phyloP scores from a whole-genome alignment of 2,113 vertebrate species.

The Ochotona curzoniae region DNA sequence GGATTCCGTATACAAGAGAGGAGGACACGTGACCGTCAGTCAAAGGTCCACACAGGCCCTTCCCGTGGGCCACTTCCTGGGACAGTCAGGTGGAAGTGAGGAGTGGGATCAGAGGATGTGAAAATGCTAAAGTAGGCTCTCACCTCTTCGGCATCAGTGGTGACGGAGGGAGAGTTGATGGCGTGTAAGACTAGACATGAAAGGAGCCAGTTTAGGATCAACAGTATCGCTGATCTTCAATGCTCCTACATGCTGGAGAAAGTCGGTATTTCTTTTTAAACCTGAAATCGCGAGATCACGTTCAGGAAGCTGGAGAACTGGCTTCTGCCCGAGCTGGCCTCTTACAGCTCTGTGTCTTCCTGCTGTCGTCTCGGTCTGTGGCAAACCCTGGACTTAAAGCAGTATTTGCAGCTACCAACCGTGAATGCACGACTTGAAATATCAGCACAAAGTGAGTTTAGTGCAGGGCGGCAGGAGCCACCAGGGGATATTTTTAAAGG shows the following conservation, averaged over 20 bases:
- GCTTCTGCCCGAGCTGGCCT: not conserved
- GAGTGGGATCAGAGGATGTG: not conserved
- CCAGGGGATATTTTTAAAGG: not conserved
- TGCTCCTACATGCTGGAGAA: conserved; percentile 52
- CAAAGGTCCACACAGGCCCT: conserved; percentile 23
- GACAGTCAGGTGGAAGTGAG: conserved; percentile 29
- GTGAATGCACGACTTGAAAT: not conserved
- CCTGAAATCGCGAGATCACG: not conserved
- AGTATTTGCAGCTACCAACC: not conserved
- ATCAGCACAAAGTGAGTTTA: not conserved
- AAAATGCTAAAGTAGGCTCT: not conserved
- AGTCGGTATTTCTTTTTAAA: not conserved
- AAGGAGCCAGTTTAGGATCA: conserved; percentile 53
- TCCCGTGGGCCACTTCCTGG: conserved; percentile 27
- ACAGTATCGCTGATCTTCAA: conserved; percentile 26
- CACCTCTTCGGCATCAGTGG: not conserved
- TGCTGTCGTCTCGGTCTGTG: not conserved
- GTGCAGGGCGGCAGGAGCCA: not conserved
- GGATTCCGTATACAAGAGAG: conserved; percentile 46
- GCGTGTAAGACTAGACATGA: not conserved
- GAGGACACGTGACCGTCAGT: not conserved
- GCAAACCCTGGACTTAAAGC: not conserved
- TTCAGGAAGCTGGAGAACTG: not conserved
- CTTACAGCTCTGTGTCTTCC: not conserved
- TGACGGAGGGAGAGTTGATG: not conserved